Base-by-base conservation (phyloP, 2,888 invertebrate species). In the Ypsolopha scabrella region DNA sequence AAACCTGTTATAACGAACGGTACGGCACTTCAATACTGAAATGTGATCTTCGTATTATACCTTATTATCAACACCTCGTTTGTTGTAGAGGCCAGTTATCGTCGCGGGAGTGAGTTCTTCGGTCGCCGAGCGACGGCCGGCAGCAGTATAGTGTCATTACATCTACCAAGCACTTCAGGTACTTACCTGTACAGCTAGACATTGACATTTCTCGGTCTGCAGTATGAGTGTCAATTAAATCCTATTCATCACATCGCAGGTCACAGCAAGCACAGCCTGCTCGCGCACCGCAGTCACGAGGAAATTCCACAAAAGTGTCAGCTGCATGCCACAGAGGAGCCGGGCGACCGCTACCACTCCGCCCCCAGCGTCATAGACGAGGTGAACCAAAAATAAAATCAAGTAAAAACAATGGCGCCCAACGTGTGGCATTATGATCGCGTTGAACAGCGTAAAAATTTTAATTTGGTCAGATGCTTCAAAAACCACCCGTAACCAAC, bases 351-450 rank as follows among this genome's bases (percentile, higher is more conserved):
- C n/a, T 78, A 82, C 62, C 80, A 81, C 63, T 83, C 82, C 37
- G 85, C 85, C 0, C 85, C 85, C 34, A 78, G 76, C 61, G 82
- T 85, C 57, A 82, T 85, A 43, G 72, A 82, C 58, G 82, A 85
- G 54, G 45, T 47, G 77, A 24, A 24, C 24, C 24, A 24, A 24
- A 24, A 24, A 24, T 24, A 3, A 24, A 24, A 24, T 24, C 2
- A 24, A 3, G 2, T 24, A n/a, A n/a, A n/a, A n/a, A 24, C 24
- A 24, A 24, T 24, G 24, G 24, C 24, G 24, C 24, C 24, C 24
- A 4, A 24, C 24, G 24, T 24, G 24, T 2, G 24, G 24, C 24
- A 24, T 4, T 24, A 3, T 4, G n/a, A n/a, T 3, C 24, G 2
- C 24, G 4, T 24, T 24, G 24, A 24, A 24, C 4, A 3, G 4